Evolutionary conservation across 37 sponge, comb jelly and placozoan genomes (phyloP).

Genomic region (Hormiphora californensis): DNA sequence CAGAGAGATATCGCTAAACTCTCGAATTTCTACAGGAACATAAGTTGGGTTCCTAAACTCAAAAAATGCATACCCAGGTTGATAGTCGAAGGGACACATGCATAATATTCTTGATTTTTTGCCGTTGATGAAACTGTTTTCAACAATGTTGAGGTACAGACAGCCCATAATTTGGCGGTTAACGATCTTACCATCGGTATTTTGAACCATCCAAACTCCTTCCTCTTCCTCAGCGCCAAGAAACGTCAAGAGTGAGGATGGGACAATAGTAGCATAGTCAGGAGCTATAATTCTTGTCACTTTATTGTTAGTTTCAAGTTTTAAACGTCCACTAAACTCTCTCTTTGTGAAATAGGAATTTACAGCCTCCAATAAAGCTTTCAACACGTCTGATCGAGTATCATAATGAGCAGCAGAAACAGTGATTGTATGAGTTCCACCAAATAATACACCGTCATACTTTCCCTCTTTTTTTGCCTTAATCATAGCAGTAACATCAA

Average conservation of each 20-base stretch:
- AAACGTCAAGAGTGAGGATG: not conserved
- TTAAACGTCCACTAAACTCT: not conserved
- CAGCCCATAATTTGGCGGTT: not conserved
- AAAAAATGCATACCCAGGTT: not conserved
- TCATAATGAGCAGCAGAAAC: not conserved
- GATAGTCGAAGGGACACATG: not conserved
- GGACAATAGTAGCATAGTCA: no score
- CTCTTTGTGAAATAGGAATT: not conserved
- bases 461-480: no score
- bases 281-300: no score
- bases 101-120: not conserved
- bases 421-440: no score
- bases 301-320: not conserved
- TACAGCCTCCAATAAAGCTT: not conserved
- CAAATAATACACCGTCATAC: no score
- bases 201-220: not conserved
- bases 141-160: not conserved
- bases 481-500: no score
- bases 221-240: not conserved
- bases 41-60: not conserved
- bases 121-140: slow-evolving; percentile 12
- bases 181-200: not conserved
- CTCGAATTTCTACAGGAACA: slow-evolving; percentile 12
- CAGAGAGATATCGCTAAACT: not conserved
- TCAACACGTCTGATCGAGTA: not conserved